Conservation (phyloP, 2,797 vertebrate genomes). For the Momotus momota region DNA sequence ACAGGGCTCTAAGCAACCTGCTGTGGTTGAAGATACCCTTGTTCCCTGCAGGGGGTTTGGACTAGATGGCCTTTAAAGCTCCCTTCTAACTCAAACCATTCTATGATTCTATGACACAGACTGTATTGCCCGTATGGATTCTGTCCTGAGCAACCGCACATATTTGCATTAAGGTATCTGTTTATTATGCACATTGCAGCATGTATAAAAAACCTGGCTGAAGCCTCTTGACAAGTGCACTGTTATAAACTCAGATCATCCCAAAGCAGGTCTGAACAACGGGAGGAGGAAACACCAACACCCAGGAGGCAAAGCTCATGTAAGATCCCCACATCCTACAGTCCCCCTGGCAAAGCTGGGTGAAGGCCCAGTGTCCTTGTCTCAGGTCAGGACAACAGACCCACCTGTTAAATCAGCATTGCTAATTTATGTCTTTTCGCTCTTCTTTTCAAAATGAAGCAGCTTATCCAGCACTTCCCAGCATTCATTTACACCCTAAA, state of each 20-base stretch:
- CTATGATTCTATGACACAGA: not conserved
- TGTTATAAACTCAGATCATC: not conserved
- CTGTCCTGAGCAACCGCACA: not conserved
- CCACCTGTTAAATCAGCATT: not conserved
- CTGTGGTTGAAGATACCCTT: not conserved
- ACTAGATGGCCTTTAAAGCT: not conserved
- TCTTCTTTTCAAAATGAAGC: not conserved
- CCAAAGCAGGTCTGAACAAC: not conserved
- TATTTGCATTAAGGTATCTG: not conserved
- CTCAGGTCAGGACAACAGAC: not conserved
- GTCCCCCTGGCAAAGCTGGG: not conserved
- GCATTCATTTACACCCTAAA: not conserved
- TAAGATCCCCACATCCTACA: not conserved
- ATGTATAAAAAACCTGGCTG: not conserved
- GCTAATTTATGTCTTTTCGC: not conserved
- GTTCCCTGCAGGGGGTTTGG: not conserved
- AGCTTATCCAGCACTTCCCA: not conserved
- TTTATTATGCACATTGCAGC: not conserved
- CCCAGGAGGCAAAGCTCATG: not conserved
- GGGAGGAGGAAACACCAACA: not conserved
- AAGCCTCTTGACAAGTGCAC: not conserved
- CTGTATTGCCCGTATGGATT: not conserved
- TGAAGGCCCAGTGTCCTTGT: not conserved
- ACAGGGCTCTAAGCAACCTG: too few relatives aligned
- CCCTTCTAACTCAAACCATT: not conserved